Evolutionary conservation across 2,113 vertebrate species (phyloP).

Genomic region (Brachypodius melanocephalos): DNA sequence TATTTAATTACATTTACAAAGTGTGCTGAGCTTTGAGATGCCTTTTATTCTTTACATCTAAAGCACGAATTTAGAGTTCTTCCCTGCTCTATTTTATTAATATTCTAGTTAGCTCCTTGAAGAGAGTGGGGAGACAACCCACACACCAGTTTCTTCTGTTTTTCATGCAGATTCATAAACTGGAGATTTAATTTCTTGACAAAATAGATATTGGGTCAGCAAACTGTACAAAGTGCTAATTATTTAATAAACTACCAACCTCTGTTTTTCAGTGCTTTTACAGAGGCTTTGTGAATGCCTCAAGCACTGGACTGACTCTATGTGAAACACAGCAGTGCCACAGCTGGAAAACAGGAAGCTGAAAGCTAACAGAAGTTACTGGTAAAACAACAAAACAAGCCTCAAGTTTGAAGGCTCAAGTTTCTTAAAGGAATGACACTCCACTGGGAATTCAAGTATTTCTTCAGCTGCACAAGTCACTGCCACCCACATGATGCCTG

Average conservation of each 20-base stretch:
- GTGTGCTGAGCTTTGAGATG: not conserved
- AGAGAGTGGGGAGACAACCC: not conserved
- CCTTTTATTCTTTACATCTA: not conserved
- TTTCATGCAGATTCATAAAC: not conserved
- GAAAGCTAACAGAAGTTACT: not conserved
- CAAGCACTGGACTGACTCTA: not conserved
- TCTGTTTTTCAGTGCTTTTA: not conserved
- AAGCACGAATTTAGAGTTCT: not conserved
- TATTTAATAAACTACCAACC: not conserved
- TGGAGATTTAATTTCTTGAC: not conserved
- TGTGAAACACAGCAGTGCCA: not conserved
- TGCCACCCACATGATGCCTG: not conserved
- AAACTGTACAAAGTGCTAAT: not conserved
- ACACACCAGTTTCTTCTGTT: not conserved
- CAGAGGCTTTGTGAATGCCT: not conserved
- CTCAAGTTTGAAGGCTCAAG: not conserved
- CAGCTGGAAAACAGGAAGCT: constrained; percentile 53
- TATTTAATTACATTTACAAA: not conserved
- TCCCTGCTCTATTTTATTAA: not conserved
- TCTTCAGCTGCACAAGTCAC: constrained; percentile 36
- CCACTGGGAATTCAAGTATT: constrained; percentile 26
- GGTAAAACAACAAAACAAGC: constrained; percentile 22
- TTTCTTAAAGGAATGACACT: constrained; percentile 2
- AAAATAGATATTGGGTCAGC: not conserved
- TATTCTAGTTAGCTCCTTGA: not conserved